phyloP scores from a whole-genome alignment of 2,113 vertebrate genomes.

The Callionymus lyra region DNA sequence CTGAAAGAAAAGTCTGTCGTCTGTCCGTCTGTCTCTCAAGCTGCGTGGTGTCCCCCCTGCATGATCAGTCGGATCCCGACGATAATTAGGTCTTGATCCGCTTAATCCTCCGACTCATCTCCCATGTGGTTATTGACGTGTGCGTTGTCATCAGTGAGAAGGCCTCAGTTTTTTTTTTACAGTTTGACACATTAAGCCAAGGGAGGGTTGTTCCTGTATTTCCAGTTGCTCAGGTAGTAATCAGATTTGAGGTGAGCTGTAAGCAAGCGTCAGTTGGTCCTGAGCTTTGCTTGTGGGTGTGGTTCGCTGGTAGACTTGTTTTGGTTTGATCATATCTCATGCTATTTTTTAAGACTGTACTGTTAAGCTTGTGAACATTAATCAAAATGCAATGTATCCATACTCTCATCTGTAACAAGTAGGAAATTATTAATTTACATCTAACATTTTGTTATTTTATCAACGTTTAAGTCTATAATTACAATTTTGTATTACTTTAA shows the following conservation, averaged over 20 bases:
- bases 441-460: too few species aligned
- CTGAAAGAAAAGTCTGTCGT: too few species aligned
- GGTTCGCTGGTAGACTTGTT: neutral
- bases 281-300: neutral
- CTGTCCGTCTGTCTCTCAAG: too few species aligned
- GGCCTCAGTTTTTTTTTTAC: slow-evolving; percentile 29
- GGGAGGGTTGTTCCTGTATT: slow-evolving; percentile 23
- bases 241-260: slow-evolving; percentile 1
- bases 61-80: slow-evolving; percentile 35
- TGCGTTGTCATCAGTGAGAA: slow-evolving; percentile 31
- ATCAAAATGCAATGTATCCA: too few species aligned
- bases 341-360: too few species aligned
- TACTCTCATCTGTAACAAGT: neutral
- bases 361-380: too few species aligned
- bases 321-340: neutral
- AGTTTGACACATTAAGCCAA: slow-evolving; percentile 3
- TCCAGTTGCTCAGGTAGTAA: slow-evolving; percentile 36
- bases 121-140: slow-evolving; percentile 40
- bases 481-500: too few species aligned
- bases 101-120: slow-evolving; percentile 46
- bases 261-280: neutral
- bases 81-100: slow-evolving; percentile 62
- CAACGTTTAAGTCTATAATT: too few species aligned
- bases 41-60: neutral
- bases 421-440: too few species aligned